A percentile compares a stretch with the other conserved stretches of the same genome.
phyloP scores from a whole-genome alignment of 2,888 invertebrate species.

The Schizotus pectinicornis region DNA sequence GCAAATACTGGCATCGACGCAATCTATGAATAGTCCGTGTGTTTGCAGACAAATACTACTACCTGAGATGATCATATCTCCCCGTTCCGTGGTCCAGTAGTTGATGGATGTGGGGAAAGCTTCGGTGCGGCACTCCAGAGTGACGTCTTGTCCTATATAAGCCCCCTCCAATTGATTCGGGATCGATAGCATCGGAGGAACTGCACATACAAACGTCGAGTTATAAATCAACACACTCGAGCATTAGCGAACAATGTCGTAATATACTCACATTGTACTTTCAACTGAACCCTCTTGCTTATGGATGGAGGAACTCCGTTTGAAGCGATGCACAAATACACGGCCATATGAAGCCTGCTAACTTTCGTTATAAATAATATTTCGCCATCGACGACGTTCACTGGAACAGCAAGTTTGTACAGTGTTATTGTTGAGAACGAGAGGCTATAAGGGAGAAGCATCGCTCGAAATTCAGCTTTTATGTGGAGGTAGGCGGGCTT shows the following conservation, averaged over 20 bases:
- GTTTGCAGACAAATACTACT: constrained; percentile 47
- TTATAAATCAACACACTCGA: constrained; percentile 20
- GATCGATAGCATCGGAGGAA: constrained; percentile 93
- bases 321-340: constrained; percentile 90
- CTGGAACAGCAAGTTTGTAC: constrained; percentile 62
- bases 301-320: constrained; percentile 92
- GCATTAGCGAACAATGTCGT: constrained; percentile 11
- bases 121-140: constrained; percentile 88
- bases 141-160: constrained; percentile 86
- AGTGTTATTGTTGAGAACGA: constrained; percentile 2
- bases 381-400: constrained; percentile 88
- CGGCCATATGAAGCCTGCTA: constrained; percentile 90
- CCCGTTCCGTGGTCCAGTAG: constrained; percentile 91
- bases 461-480: constrained; percentile 4
- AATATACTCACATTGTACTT: constrained; percentile 79
- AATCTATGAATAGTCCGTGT: background rate
- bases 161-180: constrained; percentile 92
- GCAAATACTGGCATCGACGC: too few relatives aligned
- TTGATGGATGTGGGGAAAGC: constrained; percentile 92
- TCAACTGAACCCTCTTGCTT: constrained; percentile 81
- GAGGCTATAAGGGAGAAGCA: background rate
- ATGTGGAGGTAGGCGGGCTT: background rate
- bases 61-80: constrained; percentile 94
- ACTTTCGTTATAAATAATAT: constrained; percentile 85
- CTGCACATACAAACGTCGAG: constrained; percentile 59